phyloP scores from a whole-genome alignment of 2,888 invertebrate genomes.

The Heliconius ismenius region DNA sequence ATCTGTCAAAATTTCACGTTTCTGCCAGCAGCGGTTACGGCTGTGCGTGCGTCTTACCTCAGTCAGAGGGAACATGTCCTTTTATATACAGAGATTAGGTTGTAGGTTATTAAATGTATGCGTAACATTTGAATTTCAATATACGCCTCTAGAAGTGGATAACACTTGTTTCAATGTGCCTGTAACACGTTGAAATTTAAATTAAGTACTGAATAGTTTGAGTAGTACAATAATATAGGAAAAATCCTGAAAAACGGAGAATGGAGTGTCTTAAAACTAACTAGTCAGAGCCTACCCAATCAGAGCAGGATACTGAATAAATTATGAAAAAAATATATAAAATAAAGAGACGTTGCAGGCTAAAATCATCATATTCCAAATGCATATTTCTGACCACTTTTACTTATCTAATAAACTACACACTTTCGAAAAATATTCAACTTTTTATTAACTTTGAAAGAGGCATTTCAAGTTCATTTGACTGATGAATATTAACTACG shows the following conservation, averaged over 20 bases:
- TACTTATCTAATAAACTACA: neutral
- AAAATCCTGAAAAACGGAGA: too few relatives aligned
- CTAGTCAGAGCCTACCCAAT: neutral
- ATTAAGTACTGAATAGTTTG: neutral
- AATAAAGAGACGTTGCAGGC: neutral
- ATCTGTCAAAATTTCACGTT: too few relatives aligned
- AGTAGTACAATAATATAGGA: neutral
- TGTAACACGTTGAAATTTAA: too few relatives aligned
- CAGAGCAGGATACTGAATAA: too few relatives aligned
- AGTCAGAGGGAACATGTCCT: too few relatives aligned
- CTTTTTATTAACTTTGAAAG: constrained; percentile 9
- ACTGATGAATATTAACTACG: constrained; percentile 25
- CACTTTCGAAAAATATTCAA: constrained; percentile 1
- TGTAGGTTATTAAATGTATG: neutral
- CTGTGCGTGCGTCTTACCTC: too few relatives aligned
- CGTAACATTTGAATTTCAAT: neutral
- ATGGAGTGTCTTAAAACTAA: neutral
- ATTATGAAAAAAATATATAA: too few relatives aligned
- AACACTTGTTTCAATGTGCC: too few relatives aligned
- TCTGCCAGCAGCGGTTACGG: too few relatives aligned
- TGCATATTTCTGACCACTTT: neutral
- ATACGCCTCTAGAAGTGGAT: too few relatives aligned
- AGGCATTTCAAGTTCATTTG: constrained; percentile 11
- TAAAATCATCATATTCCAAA: neutral
- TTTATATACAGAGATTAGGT: too few relatives aligned